Evolutionary conservation across 2,797 vertebrate species (phyloP).

Genomic region (Xiphorhynchus erythropygius): DNA sequence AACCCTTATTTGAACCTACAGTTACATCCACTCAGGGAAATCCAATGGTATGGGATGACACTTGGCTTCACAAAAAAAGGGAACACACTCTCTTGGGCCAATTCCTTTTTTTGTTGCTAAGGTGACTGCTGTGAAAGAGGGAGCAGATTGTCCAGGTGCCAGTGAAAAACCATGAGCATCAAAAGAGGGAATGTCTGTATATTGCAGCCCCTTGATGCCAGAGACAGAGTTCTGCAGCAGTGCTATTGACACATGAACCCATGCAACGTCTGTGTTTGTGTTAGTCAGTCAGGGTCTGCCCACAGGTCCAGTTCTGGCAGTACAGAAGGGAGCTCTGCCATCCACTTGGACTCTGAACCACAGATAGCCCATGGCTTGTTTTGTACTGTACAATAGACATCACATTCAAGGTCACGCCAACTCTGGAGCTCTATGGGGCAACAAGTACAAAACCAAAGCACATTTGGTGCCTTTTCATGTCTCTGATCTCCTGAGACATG

Average conservation of each 20-base stretch:
- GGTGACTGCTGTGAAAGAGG: background rate
- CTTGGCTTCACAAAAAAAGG: background rate
- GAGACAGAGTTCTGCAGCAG: background rate
- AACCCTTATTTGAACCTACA: background rate
- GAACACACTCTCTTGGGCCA: background rate
- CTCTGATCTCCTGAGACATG: background rate
- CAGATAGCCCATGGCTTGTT: background rate
- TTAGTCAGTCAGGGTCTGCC: background rate
- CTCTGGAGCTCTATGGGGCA: background rate
- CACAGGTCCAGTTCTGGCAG: background rate
- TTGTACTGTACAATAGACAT: background rate
- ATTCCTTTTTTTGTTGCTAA: background rate
- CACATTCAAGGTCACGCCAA: background rate
- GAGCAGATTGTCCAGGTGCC: background rate
- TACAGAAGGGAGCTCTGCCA: background rate
- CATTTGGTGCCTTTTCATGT: background rate
- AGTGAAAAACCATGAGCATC: background rate
- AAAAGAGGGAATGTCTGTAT: background rate
- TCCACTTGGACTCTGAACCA: background rate
- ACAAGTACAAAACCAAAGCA: background rate
- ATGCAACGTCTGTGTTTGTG: background rate
- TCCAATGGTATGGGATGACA: background rate
- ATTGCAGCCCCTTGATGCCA: background rate
- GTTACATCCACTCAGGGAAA: background rate
- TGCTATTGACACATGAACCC: background rate